Base-by-base conservation (phyloP, 2,113 vertebrate species). In the Equus quagga region DNA sequence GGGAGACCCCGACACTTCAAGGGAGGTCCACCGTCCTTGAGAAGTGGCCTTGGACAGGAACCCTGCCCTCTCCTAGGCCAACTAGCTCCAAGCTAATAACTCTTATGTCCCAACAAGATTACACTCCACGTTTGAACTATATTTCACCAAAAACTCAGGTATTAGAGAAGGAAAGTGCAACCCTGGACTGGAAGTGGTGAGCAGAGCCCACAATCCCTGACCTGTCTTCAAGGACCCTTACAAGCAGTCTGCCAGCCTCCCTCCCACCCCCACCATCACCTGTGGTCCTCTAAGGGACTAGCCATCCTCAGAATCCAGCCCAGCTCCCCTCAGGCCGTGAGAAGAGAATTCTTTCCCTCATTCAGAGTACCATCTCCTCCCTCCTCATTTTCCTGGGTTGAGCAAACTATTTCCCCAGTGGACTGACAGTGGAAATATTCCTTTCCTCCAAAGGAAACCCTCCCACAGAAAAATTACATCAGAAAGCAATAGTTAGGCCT, bases 201-300 rank as follows among this genome's bases (percentile, higher is more conserved):
- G 12, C 56, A 49, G 62, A 41, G 17, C 19, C 17, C 36, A 23
- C 17, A 11, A 1, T 33, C 51, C 9, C n/a, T 2, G 12, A 7
- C 1, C 31, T 56, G 1, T 85, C 72, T 89, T 85, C 56, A 44
- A 44, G 21, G 15, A 58, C 13, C 12, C 23, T 54, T 41, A 67
- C 1, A 24, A 26, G 19, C 4, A 70, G 12, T 58, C 26, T 65
- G 14, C 31, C 49, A 2, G 24, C 17, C 2, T 18, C 10, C 1
- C 1, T 18, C 10, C 1, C 3, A 2, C 23, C 12, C 54, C 9
- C 26, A 36, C 19, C 0, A 3, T 46, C 6, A 49, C 19, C 28
- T 46, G 3, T n/a, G 24, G 7, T 72, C 11, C 41, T 44, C 60
- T n/a, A 8, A 84, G 46, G 18, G 3, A 31, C 36, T 31, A 13